Base-by-base conservation (phyloP, 2,888 invertebrate species). In the Drosophila pseudotakahashii region DNA sequence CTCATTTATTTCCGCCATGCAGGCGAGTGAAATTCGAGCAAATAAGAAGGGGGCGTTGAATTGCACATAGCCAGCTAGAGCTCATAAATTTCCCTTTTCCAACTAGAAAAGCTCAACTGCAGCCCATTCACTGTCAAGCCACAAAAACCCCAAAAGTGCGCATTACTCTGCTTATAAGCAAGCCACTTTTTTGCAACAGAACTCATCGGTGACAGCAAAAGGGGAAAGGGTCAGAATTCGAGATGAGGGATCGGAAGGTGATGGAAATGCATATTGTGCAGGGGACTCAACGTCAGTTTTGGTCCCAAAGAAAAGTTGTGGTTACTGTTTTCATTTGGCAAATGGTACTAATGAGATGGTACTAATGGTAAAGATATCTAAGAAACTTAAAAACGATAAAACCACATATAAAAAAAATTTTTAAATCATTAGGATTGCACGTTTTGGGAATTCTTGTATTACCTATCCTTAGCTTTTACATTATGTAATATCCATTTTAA, bases 11-110 rank as follows among this genome's bases (percentile, higher is more conserved):
- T 53, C 11, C 14, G 11, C 32, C 10, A 42, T 44, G 51, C 50
- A 47, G 32, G 47, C 41, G 9, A 41, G 37, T 45, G 23, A 39
- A 19, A 30, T 34, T 39, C 16, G 16, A 23, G 36, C 11, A 5
- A 64, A 64, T 52, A 39, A n/a, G 23, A 5, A 9, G 37, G 41
- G 47, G 9, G 34, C 13, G 14, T 19, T 32, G 45, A 42, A 71
- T 39, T 63, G 45, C 47, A 45, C 47, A 47, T 57, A 73, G 11
- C 54, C 58, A 47, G 41, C 66, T 66, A 69, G 47, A 55, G 58
- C 62, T 64, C 72, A 83, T 80, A 78, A 74, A 83, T 86, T 76
- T 75, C 50, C 48, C 59, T 57, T 79, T 82, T 68, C 36, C 48
- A 59, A 50, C 47, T 39, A 37, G 44, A 37, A 54, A 34, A 52